Evolutionary conservation across 2,888 invertebrate species (phyloP).

Genomic region (Silvanus unidentatus): DNA sequence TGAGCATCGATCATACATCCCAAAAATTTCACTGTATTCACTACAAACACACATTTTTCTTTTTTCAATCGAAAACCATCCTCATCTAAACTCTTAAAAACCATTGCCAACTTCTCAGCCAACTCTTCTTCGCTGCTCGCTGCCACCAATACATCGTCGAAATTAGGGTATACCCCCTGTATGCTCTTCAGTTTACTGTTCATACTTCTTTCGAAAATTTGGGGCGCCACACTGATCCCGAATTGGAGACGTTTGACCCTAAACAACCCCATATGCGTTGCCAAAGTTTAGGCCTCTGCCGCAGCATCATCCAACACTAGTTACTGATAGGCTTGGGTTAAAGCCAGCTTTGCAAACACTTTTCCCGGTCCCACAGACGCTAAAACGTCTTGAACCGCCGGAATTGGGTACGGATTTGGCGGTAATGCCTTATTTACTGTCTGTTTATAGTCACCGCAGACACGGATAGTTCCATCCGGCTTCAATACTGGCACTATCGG

Average conservation of each 20-base stretch:
- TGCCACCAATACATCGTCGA: slow-evolving; percentile 3
- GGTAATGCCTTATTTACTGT: no score
- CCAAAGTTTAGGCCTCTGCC: slow-evolving; percentile 31
- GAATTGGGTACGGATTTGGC: not conserved
- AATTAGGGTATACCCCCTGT: slow-evolving; percentile 7
- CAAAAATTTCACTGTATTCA: slow-evolving; percentile 3
- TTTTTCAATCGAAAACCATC: slow-evolving; percentile 4
- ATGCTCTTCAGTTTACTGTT: slow-evolving; percentile 7
- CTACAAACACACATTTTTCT: slow-evolving; percentile 3
- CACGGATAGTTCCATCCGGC: slow-evolving; percentile 22
- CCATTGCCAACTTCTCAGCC: not conserved
- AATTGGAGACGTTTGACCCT: slow-evolving; percentile 25
- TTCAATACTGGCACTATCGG: slow-evolving; percentile 28
- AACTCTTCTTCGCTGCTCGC: not conserved
- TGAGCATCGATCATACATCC: slow-evolving; percentile 1
- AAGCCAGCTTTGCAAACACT: slow-evolving; percentile 37
- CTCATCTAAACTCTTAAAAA: not conserved
- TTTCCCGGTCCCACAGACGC: slow-evolving; percentile 26
- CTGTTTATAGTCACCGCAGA: slow-evolving; percentile 27
- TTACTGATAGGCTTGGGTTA: slow-evolving; percentile 37
- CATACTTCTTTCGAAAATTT: slow-evolving; percentile 9
- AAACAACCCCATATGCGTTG: slow-evolving; percentile 35
- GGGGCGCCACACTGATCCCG: slow-evolving; percentile 12
- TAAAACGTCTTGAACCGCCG: not conserved
- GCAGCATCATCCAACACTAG: slow-evolving; percentile 31